Evolutionary conservation across 2,888 invertebrate species (phyloP), one percentile per base, ranked within the genome.

Genomic region (Chrysodeixis includens): DNA sequence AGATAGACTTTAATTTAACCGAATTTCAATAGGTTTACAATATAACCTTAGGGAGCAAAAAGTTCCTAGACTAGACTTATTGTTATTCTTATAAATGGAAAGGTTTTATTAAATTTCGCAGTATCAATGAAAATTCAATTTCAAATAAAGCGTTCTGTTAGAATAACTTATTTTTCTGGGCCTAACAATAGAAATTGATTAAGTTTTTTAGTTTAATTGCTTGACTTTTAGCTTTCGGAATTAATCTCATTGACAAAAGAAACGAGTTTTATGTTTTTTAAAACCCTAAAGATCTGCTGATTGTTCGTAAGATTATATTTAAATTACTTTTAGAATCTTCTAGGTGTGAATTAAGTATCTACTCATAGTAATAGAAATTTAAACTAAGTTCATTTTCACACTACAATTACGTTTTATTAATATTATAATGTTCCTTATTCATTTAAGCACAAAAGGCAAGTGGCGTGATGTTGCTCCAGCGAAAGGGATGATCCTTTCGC

Each of bases 21-120:
- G 14, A 35, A 14, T 12, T 14, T 14, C 12, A 35, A 40, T n/a
- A 40, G 40, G n/a, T n/a, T 40, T 14, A n/a, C 5, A 5, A 40
- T 14, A 35, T n/a, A 40, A 40, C 40, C 14, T 1, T 5, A n/a
- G 40, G 40, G n/a, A 40, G n/a, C n/a, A 5, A n/a, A 40, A 40
- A 40, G 3, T 40, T 40, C 7, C 40, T 40, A 40, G n/a, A n/a
- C 40, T n/a, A n/a, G 40, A 1, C n/a, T 6, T 6, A 40, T 6
- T 40, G 40, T 40, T 40, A 40, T 40, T 40, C n/a, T 40, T 40
- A 5, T n/a, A 40, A 40, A 40, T 40, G n/a, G 40, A 40, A 40
- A 40, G 40, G n/a, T 40, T 40, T 40, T n/a, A 5, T n/a, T n/a
- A n/a, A 40, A n/a, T n/a, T 40, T n/a, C 40, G 4, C 40, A 40